These are phyloP conservation scores for Melinaea marsaeus DNA, from an alignment of 2,888 invertebrate species.

Conservation along the genomic window DNA sequence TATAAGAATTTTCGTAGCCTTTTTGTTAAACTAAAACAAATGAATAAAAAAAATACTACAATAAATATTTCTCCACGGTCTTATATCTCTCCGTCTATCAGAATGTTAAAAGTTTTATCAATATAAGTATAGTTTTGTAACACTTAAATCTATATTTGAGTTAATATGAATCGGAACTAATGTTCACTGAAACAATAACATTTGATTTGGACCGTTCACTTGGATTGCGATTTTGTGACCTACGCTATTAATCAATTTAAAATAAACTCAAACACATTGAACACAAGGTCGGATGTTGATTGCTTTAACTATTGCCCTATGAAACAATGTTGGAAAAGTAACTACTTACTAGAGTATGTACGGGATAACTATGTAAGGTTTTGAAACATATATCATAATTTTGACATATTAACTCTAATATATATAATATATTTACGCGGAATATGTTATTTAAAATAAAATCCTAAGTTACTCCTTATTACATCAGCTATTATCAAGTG, in stretches of 20 bases:
- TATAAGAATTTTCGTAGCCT: no score
- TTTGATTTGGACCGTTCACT: conserved; percentile 1
- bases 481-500: no score
- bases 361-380: background rate
- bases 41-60: no score
- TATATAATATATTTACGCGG: no score
- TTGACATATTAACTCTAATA: no score
- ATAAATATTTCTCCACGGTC: no score
- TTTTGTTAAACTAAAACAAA: no score
- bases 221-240: background rate
- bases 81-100: no score
- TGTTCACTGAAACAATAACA: conserved; percentile 1
- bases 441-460: no score
- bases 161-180: background rate
- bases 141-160: background rate
- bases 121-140: no score
- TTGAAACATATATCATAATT: background rate
- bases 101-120: no score
- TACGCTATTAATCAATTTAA: background rate
- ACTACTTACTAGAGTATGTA: background rate
- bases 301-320: background rate
- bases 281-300: background rate
- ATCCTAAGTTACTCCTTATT: no score
- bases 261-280: background rate
- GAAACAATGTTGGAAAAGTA: background rate